Base-by-base conservation (phyloP, 2,797 vertebrate species). In the Jordanella pulchra region DNA sequence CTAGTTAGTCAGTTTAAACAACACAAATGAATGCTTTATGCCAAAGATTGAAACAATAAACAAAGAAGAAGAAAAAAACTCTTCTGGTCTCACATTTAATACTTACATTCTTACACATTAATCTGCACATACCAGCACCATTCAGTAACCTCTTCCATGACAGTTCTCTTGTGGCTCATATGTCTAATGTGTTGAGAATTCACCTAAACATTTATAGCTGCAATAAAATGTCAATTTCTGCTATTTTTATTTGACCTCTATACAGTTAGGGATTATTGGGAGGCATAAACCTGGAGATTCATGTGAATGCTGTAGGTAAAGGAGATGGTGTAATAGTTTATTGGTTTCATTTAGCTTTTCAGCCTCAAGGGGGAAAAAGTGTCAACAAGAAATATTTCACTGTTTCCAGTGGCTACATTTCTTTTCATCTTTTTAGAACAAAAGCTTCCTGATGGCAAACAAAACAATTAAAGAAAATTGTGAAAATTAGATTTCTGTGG, bases 71-170 rank as follows among this genome's bases (percentile, higher is more conserved):
- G 28, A 54, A 51, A 69, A 1, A 47, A 39, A 45, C 21, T 72
- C 23, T n/a, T 71, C 45, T 21, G 7, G 51, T 64, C 17, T 51
- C 65, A 39, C 73, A 73, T 84, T 79, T 28, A 83, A 84, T 77
- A 65, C 65, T 4, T 6, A 12, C 32, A 60, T 23, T 82, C 55
- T 71, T 67, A 39, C 74, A 70, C 63, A 73, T 82, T 83, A 74
- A 80, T 79, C 78, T 79, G 30, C 77, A 83, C 72, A 82, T 84
- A 79, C 80, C 54, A 64, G 12, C 48, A 58, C 64, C 74, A 30
- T 79, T 86, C 76, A 82, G 50, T 88, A 89, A 87, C 89, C 67
- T 75, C 66, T 17, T 25, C 55, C 30, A 53, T 50, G 72, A 75
- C 54, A 35, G 63, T 42, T 80, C 32, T 83, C 75, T 68, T 56